A percentile compares a stretch with the other conserved stretches of the same genome.
Conservation (phyloP, 2,797 vertebrate species). For the Eremophila alpestris region DNA sequence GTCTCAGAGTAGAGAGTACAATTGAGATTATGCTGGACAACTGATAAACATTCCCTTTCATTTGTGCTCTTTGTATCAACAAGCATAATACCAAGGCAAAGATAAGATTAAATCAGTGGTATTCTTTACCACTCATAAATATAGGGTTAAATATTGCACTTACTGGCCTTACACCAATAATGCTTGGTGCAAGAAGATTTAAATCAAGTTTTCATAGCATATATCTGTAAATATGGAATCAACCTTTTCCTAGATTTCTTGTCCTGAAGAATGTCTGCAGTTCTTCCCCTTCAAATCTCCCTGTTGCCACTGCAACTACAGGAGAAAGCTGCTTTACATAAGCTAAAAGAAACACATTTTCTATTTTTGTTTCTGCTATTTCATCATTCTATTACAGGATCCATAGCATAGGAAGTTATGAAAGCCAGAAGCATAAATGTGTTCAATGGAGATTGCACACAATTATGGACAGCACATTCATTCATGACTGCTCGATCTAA, state of each 20-base stretch:
- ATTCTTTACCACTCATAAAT: not conserved
- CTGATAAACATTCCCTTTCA: not conserved
- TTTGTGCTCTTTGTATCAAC: not conserved
- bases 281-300: not conserved
- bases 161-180: not conserved
- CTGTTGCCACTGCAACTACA: not conserved
- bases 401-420: slow-evolving; percentile 5
- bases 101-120: not conserved
- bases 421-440: not conserved
- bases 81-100: not conserved
- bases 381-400: not conserved
- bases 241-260: not conserved
- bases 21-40: not conserved
- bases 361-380: not conserved
- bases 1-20: not conserved
- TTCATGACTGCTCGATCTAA: not conserved
- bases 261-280: not conserved
- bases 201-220: not conserved
- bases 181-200: not conserved
- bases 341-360: not conserved
- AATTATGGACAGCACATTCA: not conserved
- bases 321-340: not conserved
- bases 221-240: not conserved
- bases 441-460: not conserved
- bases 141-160: not conserved